A percentile compares a stretch with the other conserved stretches of the same genome.
Evolutionary conservation across 1,140 invertebrate species (phyloP).

Genomic region (Palaemon carinicauda): DNA sequence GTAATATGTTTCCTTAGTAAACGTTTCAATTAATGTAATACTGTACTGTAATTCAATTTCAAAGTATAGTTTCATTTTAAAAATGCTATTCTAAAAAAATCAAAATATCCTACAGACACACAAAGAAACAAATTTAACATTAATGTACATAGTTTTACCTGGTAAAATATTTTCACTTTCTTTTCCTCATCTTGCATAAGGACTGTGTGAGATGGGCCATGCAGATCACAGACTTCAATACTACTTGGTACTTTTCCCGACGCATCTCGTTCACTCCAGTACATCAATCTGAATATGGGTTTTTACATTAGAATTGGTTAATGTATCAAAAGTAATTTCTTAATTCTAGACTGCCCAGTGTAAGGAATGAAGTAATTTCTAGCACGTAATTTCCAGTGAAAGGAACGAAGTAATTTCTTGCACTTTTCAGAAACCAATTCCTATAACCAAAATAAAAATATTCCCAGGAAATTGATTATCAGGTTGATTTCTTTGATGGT

Average conservation of each 20-base stretch:
- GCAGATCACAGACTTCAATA: conserved; percentile 6
- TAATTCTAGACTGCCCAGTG: background rate
- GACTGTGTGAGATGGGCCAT: background rate
- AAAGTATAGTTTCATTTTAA: background rate
- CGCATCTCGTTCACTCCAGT: conserved; percentile 38
- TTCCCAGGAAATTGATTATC: too few species aligned
- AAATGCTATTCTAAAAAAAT: background rate
- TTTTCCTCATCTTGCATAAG: background rate
- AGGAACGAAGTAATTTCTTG: background rate
- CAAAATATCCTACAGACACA: background rate
- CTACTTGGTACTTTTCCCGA: background rate
- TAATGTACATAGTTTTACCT: background rate
- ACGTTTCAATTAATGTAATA: too few species aligned
- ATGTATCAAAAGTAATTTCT: background rate
- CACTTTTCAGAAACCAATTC: too few species aligned
- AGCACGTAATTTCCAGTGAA: background rate
- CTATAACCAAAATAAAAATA: too few species aligned
- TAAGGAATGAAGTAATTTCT: background rate
- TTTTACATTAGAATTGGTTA: background rate
- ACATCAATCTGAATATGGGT: conserved; percentile 20
- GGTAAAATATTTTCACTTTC: conserved; percentile 28
- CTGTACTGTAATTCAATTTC: too few species aligned
- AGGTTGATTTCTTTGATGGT: too few species aligned
- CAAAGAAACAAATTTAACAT: background rate
- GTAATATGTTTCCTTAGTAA: too few species aligned